Percentiles rank a stretch among this genome's conserved stretches.
These are phyloP conservation scores for Macquaria australasica DNA, from an alignment of 2,113 vertebrate species.

Conservation along the genomic window DNA sequence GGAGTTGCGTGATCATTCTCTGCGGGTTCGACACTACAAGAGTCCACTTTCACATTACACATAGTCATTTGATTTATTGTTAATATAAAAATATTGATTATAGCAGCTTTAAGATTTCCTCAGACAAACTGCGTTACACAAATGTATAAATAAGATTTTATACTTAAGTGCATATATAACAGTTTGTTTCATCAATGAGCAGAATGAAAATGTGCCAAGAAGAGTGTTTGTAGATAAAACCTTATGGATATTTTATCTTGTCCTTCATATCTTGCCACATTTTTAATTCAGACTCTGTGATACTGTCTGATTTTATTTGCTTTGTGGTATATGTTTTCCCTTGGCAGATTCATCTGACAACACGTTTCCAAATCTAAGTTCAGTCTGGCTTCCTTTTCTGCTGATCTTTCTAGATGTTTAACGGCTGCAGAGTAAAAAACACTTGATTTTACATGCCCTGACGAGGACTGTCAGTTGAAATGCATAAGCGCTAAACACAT, in stretches of 20 bases:
- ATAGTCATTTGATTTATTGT: background rate
- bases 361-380: background rate
- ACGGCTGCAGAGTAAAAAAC: background rate
- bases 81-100: background rate
- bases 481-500: too few relatives aligned
- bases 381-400: background rate
- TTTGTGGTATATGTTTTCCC: background rate
- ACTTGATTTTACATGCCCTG: too few relatives aligned
- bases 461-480: too few relatives aligned
- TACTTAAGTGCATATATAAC: background rate
- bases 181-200: background rate
- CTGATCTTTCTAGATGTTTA: background rate
- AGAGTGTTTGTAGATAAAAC: background rate
- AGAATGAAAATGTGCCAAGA: background rate
- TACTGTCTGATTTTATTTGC: background rate
- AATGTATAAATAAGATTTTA: background rate
- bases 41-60: background rate
- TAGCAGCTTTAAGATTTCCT: background rate
- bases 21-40: too few relatives aligned
- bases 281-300: background rate
- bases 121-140: background rate
- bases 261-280: constrained; percentile 13
- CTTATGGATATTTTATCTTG: background rate
- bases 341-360: constrained; percentile 9
- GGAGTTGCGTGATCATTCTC: background rate